Base-by-base conservation (phyloP, 2,113 vertebrate genomes). In the Callithrix jacchus region DNA sequence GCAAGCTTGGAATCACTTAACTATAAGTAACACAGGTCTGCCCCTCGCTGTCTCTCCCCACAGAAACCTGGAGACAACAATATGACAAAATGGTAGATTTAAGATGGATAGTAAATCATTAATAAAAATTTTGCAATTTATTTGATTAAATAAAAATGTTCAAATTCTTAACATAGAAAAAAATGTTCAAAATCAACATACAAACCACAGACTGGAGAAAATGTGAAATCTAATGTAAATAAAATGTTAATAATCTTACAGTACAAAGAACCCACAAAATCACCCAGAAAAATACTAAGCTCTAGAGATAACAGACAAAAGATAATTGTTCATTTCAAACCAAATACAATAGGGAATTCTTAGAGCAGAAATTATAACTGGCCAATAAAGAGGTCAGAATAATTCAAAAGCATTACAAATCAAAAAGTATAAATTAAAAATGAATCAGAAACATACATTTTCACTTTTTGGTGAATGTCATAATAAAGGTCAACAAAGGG, bases 301-400 rank as follows among this genome's bases (percentile, higher is more conserved):
- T 25, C n/a, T 5, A 0, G 42, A 7, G 8, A 32, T 16, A 85
- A 6, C 1, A 76, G 42, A 61, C 0, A 61, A 0, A 5, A 12
- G 23, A 61, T 27, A 9, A 27, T 27, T 61, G 23, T 5, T 1
- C 58, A 27, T 61, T 61, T 0, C 58, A 3, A 27, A 0, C 58
- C 23, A 0, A 58, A 12, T 61, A 61, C 25, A 1, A 93, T 5
- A 49, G 35, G 18, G 8, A 42, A 18, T 93, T 18, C n/a, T 35
- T 54, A 8, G 12, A 40, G 45, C 20, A 52, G 20, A 35, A 6
- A n/a, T 45, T 20, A 30, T 17, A 87, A 54, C 0, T 54, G 45
- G 35, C 2, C 8, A 92, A 58, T 23, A 64, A 32, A 16, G 16
- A 27, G 3, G 1, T 21, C 20, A 25, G 14, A 74, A 23, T 30